phyloP scores from a whole-genome alignment of 2,113 vertebrate genomes.

The Cynoglossus semilaevis region DNA sequence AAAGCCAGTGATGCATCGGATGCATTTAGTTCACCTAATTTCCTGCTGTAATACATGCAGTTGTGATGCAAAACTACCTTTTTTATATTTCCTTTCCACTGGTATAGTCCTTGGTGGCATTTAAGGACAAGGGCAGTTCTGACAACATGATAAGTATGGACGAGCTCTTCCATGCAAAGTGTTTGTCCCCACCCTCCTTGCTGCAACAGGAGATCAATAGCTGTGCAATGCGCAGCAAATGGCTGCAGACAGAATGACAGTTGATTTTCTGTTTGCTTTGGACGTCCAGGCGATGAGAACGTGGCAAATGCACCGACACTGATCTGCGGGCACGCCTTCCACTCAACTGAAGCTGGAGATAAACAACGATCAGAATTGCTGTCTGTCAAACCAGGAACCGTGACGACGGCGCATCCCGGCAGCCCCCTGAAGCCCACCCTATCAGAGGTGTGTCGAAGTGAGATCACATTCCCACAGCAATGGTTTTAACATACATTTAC shows the following conservation, averaged over 20 bases:
- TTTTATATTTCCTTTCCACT: not conserved
- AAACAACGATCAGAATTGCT: slow-evolving; percentile 74
- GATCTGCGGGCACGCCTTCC: slow-evolving; percentile 77
- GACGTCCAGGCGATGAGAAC: slow-evolving; percentile 82
- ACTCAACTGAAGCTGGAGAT: slow-evolving; percentile 73
- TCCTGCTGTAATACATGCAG: slow-evolving; percentile 30
- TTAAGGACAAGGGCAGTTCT: slow-evolving; percentile 29
- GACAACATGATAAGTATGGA: slow-evolving; percentile 21
- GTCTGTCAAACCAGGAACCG: slow-evolving; percentile 76
- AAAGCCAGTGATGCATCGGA: slow-evolving; percentile 21
- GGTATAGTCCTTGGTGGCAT: slow-evolving; percentile 11
- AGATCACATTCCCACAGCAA: not conserved
- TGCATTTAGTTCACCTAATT: slow-evolving; percentile 37
- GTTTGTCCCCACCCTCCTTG: slow-evolving; percentile 24
- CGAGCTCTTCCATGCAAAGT: slow-evolving; percentile 23
- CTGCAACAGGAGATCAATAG: slow-evolving; percentile 59
- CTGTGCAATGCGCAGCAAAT: slow-evolving; percentile 53
- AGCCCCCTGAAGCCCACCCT: slow-evolving; percentile 82
- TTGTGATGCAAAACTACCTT: slow-evolving; percentile 9
- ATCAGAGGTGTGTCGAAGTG: slow-evolving; percentile 76
- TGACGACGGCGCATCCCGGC: slow-evolving; percentile 71
- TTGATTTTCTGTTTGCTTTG: slow-evolving; percentile 65
- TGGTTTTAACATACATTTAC: not conserved
- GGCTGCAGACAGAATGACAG: slow-evolving; percentile 56
- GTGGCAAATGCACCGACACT: slow-evolving; percentile 69